Percentiles rank a stretch among this genome's conserved stretches.
phyloP scores from a whole-genome alignment of 2,113 vertebrate species.

The Mesitornis unicolor region DNA sequence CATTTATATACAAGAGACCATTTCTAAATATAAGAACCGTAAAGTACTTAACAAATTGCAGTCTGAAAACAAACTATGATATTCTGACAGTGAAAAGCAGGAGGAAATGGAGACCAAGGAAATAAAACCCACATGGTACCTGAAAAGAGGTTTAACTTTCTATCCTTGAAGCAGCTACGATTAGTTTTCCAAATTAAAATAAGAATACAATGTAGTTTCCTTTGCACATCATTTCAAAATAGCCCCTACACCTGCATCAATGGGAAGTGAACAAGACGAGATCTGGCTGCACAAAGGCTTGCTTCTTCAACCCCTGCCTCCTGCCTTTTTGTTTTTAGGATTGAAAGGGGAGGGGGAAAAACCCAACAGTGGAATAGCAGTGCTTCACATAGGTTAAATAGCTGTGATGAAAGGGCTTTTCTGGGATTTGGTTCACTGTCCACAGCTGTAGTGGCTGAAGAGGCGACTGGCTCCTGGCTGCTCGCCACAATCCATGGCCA shows the following conservation, averaged over 20 bases:
- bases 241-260: not conserved
- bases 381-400: not conserved
- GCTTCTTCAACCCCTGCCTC: not conserved
- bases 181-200: not conserved
- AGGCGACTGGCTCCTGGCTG: accelerated
- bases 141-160: not conserved
- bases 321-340: not conserved
- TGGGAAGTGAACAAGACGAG: not conserved
- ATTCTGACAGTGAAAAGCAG: not conserved
- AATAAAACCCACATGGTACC: not conserved
- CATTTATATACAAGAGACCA: not conserved
- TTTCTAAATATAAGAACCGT: not conserved
- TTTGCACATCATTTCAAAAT: not conserved
- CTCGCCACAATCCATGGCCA: not conserved
- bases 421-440: not conserved
- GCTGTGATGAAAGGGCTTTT: not conserved
- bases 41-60: not conserved
- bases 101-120: not conserved
- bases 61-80: not conserved
- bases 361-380: not conserved
- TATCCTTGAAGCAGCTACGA: not conserved
- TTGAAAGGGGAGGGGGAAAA: not conserved
- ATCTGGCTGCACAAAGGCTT: not conserved
- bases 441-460: not conserved
- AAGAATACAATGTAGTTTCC: not conserved